Conservation (phyloP, 2,888 invertebrate genomes). For the Lacanobia oleracea region DNA sequence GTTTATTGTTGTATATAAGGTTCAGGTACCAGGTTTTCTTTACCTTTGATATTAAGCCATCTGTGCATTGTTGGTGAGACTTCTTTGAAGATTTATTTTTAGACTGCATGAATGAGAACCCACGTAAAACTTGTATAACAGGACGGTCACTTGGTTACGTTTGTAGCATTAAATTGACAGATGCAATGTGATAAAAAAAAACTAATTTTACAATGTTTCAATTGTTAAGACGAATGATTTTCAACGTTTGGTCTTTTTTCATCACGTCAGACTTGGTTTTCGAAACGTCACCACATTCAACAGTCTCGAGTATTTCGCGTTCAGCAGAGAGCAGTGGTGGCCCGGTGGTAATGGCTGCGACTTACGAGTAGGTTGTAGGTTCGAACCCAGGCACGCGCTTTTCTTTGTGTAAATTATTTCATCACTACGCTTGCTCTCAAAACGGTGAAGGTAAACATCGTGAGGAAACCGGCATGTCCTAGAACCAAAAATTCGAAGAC, state of each 20-base stretch:
- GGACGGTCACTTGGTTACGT: background rate
- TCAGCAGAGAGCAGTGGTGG: too few relatives aligned
- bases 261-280: background rate
- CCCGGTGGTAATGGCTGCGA: too few relatives aligned
- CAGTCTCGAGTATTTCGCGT: background rate
- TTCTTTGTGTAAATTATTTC: too few relatives aligned
- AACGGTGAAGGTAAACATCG: too few relatives aligned
- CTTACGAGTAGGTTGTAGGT: too few relatives aligned
- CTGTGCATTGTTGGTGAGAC: conserved; percentile 14
- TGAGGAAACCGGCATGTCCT: too few relatives aligned
- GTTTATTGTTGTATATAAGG: conserved; percentile 62
- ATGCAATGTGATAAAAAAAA: background rate
- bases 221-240: background rate
- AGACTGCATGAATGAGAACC: background rate
- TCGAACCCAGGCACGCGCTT: too few relatives aligned
- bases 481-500: too few relatives aligned
- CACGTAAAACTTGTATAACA: too few relatives aligned
- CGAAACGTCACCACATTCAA: background rate
- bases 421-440: too few relatives aligned
- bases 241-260: background rate
- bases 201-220: background rate
- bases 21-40: conserved; percentile 58
- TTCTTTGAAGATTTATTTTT: conserved; percentile 33
- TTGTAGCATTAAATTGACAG: background rate
- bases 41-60: conserved; percentile 32